Evolutionary conservation across 2,888 invertebrate genomes (phyloP).

Genomic region (Apoda limacodes): DNA sequence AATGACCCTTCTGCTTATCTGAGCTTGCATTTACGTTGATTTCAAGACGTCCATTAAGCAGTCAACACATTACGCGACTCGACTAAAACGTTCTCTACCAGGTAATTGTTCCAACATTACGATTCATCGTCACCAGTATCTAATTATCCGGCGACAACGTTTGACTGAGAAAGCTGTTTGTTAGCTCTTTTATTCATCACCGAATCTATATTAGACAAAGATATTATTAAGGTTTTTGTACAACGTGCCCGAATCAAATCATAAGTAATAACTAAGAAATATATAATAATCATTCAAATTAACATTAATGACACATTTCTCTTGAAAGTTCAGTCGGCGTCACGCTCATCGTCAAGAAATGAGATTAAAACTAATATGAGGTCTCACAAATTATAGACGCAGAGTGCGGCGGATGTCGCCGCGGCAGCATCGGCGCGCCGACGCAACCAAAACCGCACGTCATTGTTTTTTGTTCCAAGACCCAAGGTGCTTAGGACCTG

Average conservation of each 20-base stretch:
- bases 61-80: slow-evolving; percentile 41
- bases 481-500: slow-evolving; percentile 49
- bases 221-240: not conserved
- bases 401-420: slow-evolving; percentile 59
- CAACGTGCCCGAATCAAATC: slow-evolving; percentile 25
- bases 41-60: slow-evolving; percentile 39
- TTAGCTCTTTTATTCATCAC: too few species aligned
- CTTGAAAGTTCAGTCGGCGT: slow-evolving; percentile 48
- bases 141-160: slow-evolving; percentile 41
- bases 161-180: too few species aligned
- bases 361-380: slow-evolving; percentile 66
- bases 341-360: slow-evolving; percentile 59
- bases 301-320: slow-evolving; percentile 65
- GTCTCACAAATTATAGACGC: slow-evolving; percentile 65
- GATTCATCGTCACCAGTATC: slow-evolving; percentile 34
- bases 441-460: slow-evolving; percentile 61
- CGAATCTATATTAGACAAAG: slow-evolving; percentile 6
- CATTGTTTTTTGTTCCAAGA: slow-evolving; percentile 65
- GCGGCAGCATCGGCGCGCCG: slow-evolving; percentile 50
- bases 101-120: slow-evolving; percentile 46
- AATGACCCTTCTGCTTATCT: slow-evolving; percentile 28
- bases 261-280: slow-evolving; percentile 36
- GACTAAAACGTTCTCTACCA: slow-evolving; percentile 29
- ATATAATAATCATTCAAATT: slow-evolving; percentile 52
- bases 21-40: slow-evolving; percentile 26